Evolutionary conservation across 30 jellyfish, hydroid and myxozoan species (phyloP).

Genomic region (Mastigias papua): DNA sequence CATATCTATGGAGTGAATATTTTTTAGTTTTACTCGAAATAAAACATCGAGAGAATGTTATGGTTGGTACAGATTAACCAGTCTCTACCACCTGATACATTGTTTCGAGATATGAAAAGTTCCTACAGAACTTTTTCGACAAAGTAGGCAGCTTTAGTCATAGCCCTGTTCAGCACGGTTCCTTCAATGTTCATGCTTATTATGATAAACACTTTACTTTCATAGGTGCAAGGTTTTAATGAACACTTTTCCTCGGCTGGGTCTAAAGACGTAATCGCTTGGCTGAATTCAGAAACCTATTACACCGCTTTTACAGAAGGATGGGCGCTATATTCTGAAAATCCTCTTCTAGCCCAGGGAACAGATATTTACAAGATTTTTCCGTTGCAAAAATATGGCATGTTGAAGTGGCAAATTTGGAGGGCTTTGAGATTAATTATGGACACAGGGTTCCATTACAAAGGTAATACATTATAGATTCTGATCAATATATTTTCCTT

Average conservation of each 20-base stretch:
- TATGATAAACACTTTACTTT: not conserved
- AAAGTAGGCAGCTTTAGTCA: too few relatives aligned
- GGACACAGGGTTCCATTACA: conserved; percentile 93
- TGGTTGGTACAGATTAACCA: too few relatives aligned
- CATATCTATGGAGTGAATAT: too few relatives aligned
- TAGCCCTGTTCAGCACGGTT: not conserved
- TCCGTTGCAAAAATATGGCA: conserved; percentile 88
- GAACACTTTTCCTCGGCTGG: conserved; percentile 87
- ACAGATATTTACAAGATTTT: conserved; percentile 73
- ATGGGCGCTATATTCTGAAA: conserved; percentile 98
- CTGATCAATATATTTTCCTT: too few relatives aligned
- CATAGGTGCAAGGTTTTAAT: conserved; percentile 90
- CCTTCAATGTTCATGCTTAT: not conserved
- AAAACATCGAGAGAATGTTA: too few relatives aligned
- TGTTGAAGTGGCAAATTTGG: conserved; percentile 98
- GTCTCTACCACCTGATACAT: too few relatives aligned
- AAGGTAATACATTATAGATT: too few relatives aligned
- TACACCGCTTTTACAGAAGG: conserved; percentile 99
- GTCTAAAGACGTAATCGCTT: conserved; percentile 82
- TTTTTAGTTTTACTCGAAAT: too few relatives aligned
- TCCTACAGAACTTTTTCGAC: too few relatives aligned
- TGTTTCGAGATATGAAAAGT: too few relatives aligned
- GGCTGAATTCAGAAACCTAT: conserved; percentile 86
- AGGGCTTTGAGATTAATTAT: conserved; percentile 91
- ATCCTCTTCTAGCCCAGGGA: conserved; percentile 92